Conservation (phyloP, 2,888 invertebrate genomes). For the Suillia variegata region DNA sequence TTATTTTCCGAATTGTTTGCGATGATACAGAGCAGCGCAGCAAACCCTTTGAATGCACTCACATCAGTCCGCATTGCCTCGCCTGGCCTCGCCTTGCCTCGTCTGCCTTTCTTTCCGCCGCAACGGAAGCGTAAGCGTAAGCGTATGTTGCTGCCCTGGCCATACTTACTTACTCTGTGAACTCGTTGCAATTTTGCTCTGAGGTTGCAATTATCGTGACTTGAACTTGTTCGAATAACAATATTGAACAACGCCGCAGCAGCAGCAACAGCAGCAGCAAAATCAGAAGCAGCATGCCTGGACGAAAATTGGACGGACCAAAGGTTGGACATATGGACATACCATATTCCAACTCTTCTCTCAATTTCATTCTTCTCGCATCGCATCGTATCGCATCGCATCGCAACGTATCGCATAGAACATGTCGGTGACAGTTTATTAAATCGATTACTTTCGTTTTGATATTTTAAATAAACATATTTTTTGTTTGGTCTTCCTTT, state of each 20-base stretch:
- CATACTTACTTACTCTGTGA: not conserved
- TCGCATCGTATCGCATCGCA: not conserved
- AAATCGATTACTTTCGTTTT: constrained; percentile 58
- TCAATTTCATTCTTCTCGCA: not conserved
- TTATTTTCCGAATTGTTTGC: too few species aligned
- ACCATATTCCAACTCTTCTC: not conserved
- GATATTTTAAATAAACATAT: constrained; percentile 53
- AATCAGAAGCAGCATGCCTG: too few species aligned
- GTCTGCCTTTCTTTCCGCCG: too few species aligned
- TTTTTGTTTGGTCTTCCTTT: constrained; percentile 24
- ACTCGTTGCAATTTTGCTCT: constrained; percentile 31
- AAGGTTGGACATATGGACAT: not conserved
- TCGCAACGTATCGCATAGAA: constrained; percentile 3
- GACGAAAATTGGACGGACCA: too few species aligned
- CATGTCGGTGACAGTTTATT: constrained; percentile 59
- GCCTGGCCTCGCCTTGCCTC: too few species aligned
- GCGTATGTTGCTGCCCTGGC: not conserved
- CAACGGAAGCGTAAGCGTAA: not conserved
- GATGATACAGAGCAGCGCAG: not conserved
- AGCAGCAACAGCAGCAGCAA: not conserved
- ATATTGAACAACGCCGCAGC: constrained; percentile 10
- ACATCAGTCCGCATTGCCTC: too few species aligned
- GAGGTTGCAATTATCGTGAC: constrained; percentile 60
- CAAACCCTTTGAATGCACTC: not conserved
- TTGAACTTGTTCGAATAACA: constrained; percentile 45